Conservation (phyloP, 2,113 vertebrate genomes). For the Sigmodon hispidus region DNA sequence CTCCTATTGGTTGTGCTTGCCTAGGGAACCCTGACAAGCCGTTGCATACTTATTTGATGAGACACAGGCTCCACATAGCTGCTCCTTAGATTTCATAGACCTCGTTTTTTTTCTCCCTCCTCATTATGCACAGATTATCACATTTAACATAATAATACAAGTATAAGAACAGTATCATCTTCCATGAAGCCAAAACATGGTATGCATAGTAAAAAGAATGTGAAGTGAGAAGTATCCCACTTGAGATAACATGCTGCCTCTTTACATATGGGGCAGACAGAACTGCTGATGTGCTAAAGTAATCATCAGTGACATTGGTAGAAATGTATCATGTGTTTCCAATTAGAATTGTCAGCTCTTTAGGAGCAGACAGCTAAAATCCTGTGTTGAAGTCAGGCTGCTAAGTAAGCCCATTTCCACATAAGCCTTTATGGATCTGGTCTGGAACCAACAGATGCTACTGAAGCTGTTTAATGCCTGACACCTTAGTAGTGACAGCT, state of each 20-base stretch:
- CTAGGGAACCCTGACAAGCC: background rate
- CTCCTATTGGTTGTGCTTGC: background rate
- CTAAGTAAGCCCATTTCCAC: background rate
- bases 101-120: background rate
- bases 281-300: background rate
- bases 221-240: background rate
- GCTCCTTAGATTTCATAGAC: background rate
- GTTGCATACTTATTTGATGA: background rate
- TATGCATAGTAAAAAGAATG: background rate
- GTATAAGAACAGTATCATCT: background rate
- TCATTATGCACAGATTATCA: background rate
- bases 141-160: background rate
- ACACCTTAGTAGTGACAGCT: background rate
- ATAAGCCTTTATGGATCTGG: background rate
- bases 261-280: background rate
- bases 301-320: background rate
- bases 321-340: background rate
- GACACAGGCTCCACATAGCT: background rate
- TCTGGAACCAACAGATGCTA: background rate
- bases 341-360: background rate
- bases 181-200: background rate
- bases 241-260: background rate
- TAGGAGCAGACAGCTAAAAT: background rate
- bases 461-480: background rate
- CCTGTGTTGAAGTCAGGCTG: background rate